Conservation (phyloP, 2,113 vertebrate genomes). For the Notarius lentiginosus region DNA sequence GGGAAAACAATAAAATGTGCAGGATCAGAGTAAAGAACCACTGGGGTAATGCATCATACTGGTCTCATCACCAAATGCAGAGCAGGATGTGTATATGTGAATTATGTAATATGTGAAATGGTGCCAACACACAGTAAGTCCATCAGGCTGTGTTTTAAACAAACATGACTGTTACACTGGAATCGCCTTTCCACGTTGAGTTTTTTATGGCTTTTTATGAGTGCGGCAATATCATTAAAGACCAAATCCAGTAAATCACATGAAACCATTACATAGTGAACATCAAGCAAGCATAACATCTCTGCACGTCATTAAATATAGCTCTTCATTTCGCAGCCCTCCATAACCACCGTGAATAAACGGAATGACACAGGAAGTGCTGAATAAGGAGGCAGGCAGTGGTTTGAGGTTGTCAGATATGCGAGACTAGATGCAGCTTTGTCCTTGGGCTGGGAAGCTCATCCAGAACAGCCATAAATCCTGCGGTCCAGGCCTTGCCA, state of each 20-base stretch:
- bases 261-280: constrained; percentile 5
- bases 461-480: constrained; percentile 48
- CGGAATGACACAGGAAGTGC: constrained; percentile 28
- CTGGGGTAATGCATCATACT: not conserved
- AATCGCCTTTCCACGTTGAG: not conserved
- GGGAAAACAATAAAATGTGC: not conserved
- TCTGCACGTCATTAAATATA: constrained; percentile 3
- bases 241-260: constrained; percentile 4
- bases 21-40: not conserved
- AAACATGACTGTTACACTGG: not conserved
- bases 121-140: not conserved
- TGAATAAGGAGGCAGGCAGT: constrained; percentile 37
- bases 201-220: constrained; percentile 17
- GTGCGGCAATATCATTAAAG: not conserved
- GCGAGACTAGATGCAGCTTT: constrained; percentile 39
- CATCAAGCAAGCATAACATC: constrained; percentile 11
- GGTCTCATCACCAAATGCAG: not conserved
- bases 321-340: not conserved
- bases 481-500: constrained; percentile 7
- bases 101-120: not conserved
- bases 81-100: not conserved
- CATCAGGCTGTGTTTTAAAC: constrained; percentile 1
- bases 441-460: constrained; percentile 52
- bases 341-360: constrained; percentile 24
- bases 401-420: constrained; percentile 34